These are phyloP conservation scores for Agrotis puta DNA, from an alignment of 2,888 invertebrate genomes.

Conservation along the genomic window DNA sequence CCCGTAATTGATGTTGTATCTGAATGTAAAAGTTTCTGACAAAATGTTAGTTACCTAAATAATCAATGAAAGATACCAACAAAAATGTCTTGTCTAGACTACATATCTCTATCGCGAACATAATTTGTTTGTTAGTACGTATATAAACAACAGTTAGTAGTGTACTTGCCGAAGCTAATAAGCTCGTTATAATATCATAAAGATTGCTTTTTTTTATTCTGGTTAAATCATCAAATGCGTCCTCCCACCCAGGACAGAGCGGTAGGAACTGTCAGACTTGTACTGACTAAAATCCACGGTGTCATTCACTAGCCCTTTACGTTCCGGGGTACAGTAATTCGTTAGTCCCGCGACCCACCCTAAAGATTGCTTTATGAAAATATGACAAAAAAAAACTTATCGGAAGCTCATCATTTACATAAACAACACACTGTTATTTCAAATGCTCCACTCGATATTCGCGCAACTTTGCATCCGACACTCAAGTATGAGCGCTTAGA, in stretches of 20 bases:
- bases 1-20: too few species aligned
- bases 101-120: neutral
- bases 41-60: neutral
- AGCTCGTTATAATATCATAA: constrained; percentile 3
- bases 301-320: too few species aligned
- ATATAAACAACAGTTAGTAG: neutral
- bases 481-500: constrained; percentile 44
- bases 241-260: too few species aligned
- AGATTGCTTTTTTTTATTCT: too few species aligned
- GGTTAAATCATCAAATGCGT: too few species aligned
- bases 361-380: constrained; percentile 31
- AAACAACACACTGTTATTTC: constrained; percentile 24
- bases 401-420: constrained; percentile 33
- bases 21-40: neutral
- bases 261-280: too few species aligned
- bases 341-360: too few species aligned
- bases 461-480: constrained; percentile 31
- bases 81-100: neutral
- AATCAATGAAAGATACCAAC: constrained; percentile 1
- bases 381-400: constrained; percentile 25
- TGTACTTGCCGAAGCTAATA: neutral
- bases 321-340: too few species aligned
- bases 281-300: too few species aligned
- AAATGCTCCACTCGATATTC: constrained; percentile 48
- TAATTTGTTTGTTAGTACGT: neutral